Percentiles rank a stretch among this genome's conserved stretches.
Evolutionary conservation across 1,140 invertebrate species (phyloP).

Genomic region (Orius laevigatus): DNA sequence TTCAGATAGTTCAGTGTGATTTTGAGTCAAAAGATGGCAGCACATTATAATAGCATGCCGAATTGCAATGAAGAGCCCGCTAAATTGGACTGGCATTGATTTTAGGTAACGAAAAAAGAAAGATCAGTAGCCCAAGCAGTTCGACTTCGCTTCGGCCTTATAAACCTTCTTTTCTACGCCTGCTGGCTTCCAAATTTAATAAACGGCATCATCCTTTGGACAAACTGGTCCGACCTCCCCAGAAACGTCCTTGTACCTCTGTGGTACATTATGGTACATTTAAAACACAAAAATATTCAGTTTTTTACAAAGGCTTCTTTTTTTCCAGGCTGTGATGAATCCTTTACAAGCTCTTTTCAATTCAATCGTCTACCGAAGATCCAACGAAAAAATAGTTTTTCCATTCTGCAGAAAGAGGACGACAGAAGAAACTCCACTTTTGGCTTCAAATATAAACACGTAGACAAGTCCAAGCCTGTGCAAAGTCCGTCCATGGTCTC

Average conservation of each 20-base stretch:
- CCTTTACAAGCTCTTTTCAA: conserved; percentile 69
- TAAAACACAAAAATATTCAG: not conserved
- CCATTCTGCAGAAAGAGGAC: conserved; percentile 16
- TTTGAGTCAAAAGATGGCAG: too few relatives aligned
- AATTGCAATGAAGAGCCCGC: too few relatives aligned
- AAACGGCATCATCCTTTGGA: conserved; percentile 58
- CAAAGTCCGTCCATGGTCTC: too few relatives aligned
- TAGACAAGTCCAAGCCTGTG: conserved; percentile 1
- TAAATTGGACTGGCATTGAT: conserved; percentile 15
- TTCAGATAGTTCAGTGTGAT: too few relatives aligned
- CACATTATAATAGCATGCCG: too few relatives aligned
- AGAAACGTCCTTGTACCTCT: conserved; percentile 44
- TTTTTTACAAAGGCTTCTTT: conserved; percentile 2
- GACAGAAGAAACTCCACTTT: conserved; percentile 15
- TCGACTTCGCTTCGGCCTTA: conserved; percentile 53
- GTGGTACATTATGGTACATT: conserved; percentile 65
- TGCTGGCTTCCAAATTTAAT: conserved; percentile 69
- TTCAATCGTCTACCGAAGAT: conserved; percentile 55
- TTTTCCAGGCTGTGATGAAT: conserved; percentile 54
- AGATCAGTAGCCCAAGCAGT: conserved; percentile 49
- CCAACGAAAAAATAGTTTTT: conserved; percentile 30
- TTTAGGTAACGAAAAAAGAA: conserved; percentile 48
- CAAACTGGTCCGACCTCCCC: conserved; percentile 53
- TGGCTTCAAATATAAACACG: conserved; percentile 14
- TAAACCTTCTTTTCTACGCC: conserved; percentile 59